Percentiles rank a stretch among this genome's conserved stretches.
Evolutionary conservation across 2,113 vertebrate genomes (phyloP).

Genomic region (Oncorhynchus kisutch): DNA sequence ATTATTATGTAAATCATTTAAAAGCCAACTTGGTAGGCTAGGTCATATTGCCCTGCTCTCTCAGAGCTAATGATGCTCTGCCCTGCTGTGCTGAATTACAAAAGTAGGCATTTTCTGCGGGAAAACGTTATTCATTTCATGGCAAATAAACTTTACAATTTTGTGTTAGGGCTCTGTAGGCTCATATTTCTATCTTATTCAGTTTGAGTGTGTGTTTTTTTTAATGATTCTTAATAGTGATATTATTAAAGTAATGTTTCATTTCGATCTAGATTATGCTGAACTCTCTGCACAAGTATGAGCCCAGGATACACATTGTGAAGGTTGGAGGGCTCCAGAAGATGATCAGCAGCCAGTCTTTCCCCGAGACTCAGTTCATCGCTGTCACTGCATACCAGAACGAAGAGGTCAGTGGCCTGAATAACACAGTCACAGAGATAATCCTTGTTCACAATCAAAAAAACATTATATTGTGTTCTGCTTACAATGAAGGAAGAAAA

Average conservation of each 20-base stretch:
- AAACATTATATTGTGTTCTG: neutral
- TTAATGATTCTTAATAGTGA: neutral
- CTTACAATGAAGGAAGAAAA: neutral
- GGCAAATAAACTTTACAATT: neutral
- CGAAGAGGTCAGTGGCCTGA: slow-evolving; percentile 67
- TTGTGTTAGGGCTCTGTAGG: neutral
- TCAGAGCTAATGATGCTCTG: neutral
- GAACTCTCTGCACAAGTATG: slow-evolving; percentile 82
- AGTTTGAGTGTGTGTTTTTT: neutral
- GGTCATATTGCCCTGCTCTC: neutral
- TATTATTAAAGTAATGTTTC: neutral
- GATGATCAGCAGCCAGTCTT: slow-evolving; percentile 81
- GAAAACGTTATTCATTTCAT: neutral
- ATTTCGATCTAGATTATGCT: slow-evolving; percentile 72
- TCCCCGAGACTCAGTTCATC: slow-evolving; percentile 80
- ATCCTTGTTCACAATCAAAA: neutral
- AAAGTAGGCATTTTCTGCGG: neutral
- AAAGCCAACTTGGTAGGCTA: neutral
- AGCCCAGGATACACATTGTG: slow-evolving; percentile 80
- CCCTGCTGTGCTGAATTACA: neutral
- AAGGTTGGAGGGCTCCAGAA: slow-evolving; percentile 81
- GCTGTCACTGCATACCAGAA: slow-evolving; percentile 82
- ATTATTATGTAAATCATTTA: neutral
- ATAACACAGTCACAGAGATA: neutral
- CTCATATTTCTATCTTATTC: neutral